These are phyloP conservation scores for Coenonympha arcania DNA, from an alignment of 2,888 invertebrate species.

Conservation along the genomic window DNA sequence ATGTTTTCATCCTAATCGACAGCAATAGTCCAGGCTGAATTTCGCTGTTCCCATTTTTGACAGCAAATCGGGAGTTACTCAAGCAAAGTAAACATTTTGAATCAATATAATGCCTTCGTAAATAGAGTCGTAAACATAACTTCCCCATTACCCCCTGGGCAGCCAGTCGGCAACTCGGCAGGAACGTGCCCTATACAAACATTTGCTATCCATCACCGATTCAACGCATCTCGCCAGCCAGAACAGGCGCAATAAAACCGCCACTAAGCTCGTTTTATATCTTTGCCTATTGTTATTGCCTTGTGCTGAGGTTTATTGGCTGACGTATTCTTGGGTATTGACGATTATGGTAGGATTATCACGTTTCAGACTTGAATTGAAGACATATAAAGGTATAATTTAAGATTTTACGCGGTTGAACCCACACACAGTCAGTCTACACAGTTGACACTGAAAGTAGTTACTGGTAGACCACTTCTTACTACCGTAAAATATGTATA, in stretches of 20 bases:
- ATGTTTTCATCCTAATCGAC: too few relatives aligned
- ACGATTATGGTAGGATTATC: neutral
- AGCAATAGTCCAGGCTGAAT: too few relatives aligned
- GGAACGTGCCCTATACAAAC: slow-evolving; percentile 3
- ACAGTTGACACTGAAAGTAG: too few relatives aligned
- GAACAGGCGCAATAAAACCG: slow-evolving; percentile 16
- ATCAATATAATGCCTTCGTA: neutral
- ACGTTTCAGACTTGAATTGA: neutral
- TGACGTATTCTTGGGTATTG: slow-evolving; percentile 1
- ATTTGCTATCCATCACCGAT: slow-evolving; percentile 18
- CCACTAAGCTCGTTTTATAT: slow-evolving; percentile 18
- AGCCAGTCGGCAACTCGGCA: neutral
- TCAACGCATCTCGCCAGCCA: neutral
- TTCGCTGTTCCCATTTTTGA: too few relatives aligned
- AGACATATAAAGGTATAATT: neutral
- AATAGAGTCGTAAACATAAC: neutral
- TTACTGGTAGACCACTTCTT: too few relatives aligned
- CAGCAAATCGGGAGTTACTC: too few relatives aligned
- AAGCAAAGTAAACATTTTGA: too few relatives aligned
- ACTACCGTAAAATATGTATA: too few relatives aligned
- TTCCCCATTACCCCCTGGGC: neutral
- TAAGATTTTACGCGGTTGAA: too few relatives aligned
- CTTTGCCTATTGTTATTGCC: slow-evolving; percentile 19
- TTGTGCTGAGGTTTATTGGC: slow-evolving; percentile 13
- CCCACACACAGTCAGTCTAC: too few relatives aligned